Conservation (phyloP, 2,797 vertebrate species). For the Scyliorhinus canicula region DNA sequence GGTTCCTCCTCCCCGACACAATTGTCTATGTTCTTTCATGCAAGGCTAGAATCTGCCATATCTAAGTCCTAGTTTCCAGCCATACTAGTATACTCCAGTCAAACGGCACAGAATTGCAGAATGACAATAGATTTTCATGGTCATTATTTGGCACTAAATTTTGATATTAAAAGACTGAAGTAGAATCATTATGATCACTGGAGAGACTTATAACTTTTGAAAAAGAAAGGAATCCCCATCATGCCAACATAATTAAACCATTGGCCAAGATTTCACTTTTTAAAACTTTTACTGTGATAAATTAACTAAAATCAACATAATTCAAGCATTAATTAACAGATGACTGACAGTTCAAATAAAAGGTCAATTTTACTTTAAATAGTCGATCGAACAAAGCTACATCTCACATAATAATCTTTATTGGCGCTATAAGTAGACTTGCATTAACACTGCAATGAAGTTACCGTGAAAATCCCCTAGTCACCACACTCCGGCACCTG, state of each 20-base stretch:
- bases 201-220: background rate
- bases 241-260: background rate
- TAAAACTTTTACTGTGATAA: background rate
- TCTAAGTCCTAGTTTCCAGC: background rate
- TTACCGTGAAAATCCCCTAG: too few species aligned
- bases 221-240: background rate
- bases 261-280: too few species aligned
- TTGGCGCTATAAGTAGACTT: too few species aligned
- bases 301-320: background rate
- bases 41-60: too few species aligned
- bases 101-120: background rate
- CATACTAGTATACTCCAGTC: background rate
- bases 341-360: too few species aligned
- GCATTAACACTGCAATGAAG: too few species aligned
- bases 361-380: too few species aligned
- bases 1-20: background rate
- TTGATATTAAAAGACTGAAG: background rate
- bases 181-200: background rate
- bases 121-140: background rate
- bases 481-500: too few species aligned
- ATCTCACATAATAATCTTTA: too few species aligned
- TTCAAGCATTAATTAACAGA: background rate
- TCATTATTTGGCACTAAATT: background rate
- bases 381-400: too few species aligned
- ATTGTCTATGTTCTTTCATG: background rate